Percentiles rank a stretch among this genome's conserved stretches.
Conservation (phyloP, 2,797 vertebrate genomes). For the Thunnus albacares region DNA sequence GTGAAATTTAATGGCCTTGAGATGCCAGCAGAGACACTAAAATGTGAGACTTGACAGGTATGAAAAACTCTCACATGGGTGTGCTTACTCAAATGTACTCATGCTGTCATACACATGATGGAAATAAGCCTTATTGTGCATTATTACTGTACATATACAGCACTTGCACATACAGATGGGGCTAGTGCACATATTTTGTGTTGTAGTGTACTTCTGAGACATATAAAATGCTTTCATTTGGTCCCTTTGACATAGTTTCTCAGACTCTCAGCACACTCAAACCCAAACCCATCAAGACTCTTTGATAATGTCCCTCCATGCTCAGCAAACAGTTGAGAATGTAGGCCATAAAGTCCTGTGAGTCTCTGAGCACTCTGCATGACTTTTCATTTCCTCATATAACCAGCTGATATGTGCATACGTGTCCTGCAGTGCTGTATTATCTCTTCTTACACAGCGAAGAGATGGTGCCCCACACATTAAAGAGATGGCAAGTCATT, state of each 20-base stretch:
- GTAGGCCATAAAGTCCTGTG: conserved; percentile 18
- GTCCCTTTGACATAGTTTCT: not conserved
- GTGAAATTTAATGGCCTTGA: conserved; percentile 33
- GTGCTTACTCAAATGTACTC: not conserved
- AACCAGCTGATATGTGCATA: conserved; percentile 30
- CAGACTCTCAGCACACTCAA: not conserved
- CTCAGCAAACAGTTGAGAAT: not conserved
- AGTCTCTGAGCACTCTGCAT: conserved; percentile 8
- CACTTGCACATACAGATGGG: not conserved
- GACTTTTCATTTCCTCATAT: conserved; percentile 17
- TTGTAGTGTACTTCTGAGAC: not conserved
- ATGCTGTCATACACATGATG: not conserved
- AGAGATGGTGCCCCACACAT: conserved; percentile 25
- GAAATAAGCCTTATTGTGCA: not conserved
- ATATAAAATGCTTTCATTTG: not conserved
- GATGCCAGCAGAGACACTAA: conserved; percentile 1
- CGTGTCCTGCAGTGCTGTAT: conserved; percentile 51
- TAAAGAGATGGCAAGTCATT: conserved; percentile 61
- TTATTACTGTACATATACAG: not conserved
- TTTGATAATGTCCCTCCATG: not conserved
- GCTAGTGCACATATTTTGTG: not conserved
- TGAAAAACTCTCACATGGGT: not conserved
- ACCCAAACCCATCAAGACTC: not conserved
- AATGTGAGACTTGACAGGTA: conserved; percentile 13
- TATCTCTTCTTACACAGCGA: conserved; percentile 41